Conservation (phyloP, 2,113 vertebrate genomes). For the Calyptommatus sinebrachiatus region DNA sequence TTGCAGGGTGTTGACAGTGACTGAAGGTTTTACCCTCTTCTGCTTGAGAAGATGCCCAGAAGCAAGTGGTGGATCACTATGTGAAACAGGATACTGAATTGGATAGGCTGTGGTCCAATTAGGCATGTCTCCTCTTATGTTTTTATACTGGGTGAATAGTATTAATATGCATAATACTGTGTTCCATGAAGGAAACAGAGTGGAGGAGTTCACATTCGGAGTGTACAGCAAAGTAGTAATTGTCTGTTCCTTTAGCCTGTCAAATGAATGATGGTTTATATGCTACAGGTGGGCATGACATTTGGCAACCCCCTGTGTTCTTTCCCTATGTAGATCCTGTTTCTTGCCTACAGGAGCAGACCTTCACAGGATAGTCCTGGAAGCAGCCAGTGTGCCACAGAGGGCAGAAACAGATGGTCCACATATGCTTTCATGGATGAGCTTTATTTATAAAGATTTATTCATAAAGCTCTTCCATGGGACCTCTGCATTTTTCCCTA, state of each 20-base stretch:
- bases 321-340: constrained; percentile 1
- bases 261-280: background rate
- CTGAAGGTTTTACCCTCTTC: too few relatives aligned
- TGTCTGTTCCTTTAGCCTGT: background rate
- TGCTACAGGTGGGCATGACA: background rate
- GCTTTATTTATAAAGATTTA: background rate
- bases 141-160: background rate
- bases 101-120: too few relatives aligned
- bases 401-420: constrained; percentile 3
- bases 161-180: background rate
- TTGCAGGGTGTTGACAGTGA: too few relatives aligned
- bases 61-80: too few relatives aligned
- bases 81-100: too few relatives aligned
- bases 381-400: background rate
- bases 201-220: background rate
- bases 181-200: background rate
- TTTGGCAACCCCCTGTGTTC: background rate
- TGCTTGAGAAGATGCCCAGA: too few relatives aligned
- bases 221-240: background rate
- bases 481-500: background rate
- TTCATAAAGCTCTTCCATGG: background rate
- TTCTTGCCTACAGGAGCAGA: constrained; percentile 2
- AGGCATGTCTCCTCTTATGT: too few relatives aligned
- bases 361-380: constrained; percentile 14
- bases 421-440: background rate